phyloP scores from a whole-genome alignment of 2,113 vertebrate species.

The Prunella fulvescens region DNA sequence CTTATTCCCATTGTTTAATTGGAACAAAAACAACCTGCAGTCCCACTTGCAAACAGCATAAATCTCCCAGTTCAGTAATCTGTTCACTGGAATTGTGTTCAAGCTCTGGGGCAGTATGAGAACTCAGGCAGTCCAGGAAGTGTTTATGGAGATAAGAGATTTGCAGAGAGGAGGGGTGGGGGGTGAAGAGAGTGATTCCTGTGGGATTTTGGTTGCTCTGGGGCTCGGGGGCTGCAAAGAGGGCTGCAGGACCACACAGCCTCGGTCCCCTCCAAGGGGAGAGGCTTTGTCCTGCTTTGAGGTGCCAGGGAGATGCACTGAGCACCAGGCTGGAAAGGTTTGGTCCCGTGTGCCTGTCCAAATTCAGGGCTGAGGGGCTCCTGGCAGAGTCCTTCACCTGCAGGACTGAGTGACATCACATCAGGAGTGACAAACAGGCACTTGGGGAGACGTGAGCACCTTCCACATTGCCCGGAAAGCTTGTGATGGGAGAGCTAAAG shows the following conservation, averaged over 20 bases:
- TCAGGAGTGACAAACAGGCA: background rate
- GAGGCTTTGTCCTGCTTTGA: background rate
- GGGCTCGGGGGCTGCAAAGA: background rate
- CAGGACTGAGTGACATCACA: background rate
- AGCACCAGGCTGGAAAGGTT: background rate
- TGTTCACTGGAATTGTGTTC: background rate
- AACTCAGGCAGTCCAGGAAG: conserved; percentile 45
- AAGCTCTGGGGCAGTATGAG: conserved; percentile 26
- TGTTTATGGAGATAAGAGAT: conserved; percentile 57
- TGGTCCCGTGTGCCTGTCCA: rapidly evolving
- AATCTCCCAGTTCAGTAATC: conserved; percentile 24
- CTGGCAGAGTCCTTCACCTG: background rate
- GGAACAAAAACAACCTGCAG: conserved; percentile 36
- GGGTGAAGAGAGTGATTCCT: background rate
- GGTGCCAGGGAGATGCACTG: background rate
- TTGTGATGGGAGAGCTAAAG: background rate
- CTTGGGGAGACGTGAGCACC: background rate
- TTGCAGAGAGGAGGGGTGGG: background rate
- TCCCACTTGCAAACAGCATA: background rate
- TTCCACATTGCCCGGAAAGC: background rate
- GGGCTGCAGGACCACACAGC: background rate
- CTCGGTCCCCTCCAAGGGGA: background rate
- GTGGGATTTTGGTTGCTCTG: background rate
- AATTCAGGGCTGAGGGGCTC: background rate
- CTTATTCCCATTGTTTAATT: conserved; percentile 50